A percentile compares a stretch with the other conserved stretches of the same genome.
Conservation (phyloP, 2,797 vertebrate genomes). For the Alcedo atthis region DNA sequence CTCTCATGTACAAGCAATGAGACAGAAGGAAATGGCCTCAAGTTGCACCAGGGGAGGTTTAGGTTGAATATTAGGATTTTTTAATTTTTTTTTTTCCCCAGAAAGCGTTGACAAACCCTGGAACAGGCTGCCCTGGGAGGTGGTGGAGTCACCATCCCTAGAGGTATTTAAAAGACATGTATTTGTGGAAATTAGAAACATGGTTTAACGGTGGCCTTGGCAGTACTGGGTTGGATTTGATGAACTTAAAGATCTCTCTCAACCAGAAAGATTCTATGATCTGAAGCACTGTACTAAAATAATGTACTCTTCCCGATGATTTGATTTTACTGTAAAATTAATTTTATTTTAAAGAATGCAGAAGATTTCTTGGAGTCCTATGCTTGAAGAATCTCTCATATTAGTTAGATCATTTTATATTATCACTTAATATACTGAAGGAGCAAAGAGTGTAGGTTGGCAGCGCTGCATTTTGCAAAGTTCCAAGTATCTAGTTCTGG, state of each 20-base stretch:
- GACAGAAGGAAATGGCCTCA: neutral
- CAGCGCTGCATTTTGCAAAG: neutral
- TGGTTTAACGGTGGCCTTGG: neutral
- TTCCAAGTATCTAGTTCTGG: neutral
- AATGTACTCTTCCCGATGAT: neutral
- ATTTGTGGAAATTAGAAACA: neutral
- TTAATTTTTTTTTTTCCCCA: neutral
- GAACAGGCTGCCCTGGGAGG: neutral
- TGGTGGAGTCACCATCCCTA: neutral
- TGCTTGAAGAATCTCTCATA: neutral
- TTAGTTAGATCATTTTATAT: neutral
- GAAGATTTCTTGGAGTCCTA: neutral
- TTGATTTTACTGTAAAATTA: neutral
- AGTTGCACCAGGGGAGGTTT: neutral
- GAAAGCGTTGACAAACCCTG: neutral
- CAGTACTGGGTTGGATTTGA: neutral
- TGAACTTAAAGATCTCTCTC: neutral
- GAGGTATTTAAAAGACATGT: neutral
- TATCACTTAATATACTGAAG: neutral
- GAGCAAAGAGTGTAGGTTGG: neutral
- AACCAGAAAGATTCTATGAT: neutral
- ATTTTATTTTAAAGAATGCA: neutral
- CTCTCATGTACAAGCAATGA: neutral
- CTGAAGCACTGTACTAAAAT: neutral
- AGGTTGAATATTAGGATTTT: neutral